Conservation (phyloP, 2,797 vertebrate species). For the Rhabdophis nuchalis region DNA sequence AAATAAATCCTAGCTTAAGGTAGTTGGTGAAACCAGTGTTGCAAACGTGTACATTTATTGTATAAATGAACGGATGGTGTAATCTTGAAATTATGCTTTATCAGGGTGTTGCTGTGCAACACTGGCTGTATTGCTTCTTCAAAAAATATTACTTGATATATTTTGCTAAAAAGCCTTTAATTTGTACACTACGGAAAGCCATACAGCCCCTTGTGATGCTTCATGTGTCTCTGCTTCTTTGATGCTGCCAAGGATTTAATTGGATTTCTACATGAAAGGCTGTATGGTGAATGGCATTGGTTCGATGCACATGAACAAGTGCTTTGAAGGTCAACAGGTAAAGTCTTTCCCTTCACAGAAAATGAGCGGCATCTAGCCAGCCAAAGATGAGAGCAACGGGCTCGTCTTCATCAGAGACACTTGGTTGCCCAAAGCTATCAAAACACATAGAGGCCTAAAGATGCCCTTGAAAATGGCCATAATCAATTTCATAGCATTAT, state of each 20-base stretch:
- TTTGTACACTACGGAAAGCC: constrained; percentile 34
- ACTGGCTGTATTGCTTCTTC: constrained; percentile 45
- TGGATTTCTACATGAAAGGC: constrained; percentile 5
- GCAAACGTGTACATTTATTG: background rate
- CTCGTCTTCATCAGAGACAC: background rate
- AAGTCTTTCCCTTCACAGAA: background rate
- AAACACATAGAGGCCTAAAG: background rate
- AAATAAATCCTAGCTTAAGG: background rate
- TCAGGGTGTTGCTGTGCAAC: constrained; percentile 64
- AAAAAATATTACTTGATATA: background rate
- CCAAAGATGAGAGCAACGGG: background rate
- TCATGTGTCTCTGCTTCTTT: constrained; percentile 25
- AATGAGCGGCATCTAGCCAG: background rate
- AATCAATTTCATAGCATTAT: background rate
- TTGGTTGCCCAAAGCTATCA: background rate
- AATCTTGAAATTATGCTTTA: constrained; percentile 16
- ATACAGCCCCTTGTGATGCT: constrained; percentile 30
- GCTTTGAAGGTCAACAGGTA: background rate
- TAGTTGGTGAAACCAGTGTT: background rate
- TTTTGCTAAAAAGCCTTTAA: constrained; percentile 39
- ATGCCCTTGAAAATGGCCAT: background rate
- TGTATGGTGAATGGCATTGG: background rate
- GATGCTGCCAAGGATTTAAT: background rate
- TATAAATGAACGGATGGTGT: background rate
- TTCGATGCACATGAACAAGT: background rate